Percentiles rank a stretch among this genome's conserved stretches.
Conservation (phyloP, 2,113 vertebrate genomes). For the Prunella himalayana region DNA sequence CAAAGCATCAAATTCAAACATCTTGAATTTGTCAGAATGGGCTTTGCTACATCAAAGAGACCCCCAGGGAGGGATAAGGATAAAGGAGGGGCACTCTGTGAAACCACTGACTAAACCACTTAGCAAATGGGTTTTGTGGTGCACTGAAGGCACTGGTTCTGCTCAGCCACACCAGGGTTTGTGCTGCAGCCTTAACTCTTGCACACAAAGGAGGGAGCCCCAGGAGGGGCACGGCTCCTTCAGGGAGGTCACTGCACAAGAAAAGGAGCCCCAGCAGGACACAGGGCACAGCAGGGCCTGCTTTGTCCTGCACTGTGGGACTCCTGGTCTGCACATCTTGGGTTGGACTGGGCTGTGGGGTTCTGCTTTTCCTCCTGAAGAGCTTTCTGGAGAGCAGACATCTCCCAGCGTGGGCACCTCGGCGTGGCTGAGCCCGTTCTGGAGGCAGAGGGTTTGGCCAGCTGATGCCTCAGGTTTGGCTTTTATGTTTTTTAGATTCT, state of each 20-base stretch:
- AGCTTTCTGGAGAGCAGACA: background rate
- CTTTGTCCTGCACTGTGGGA: conserved; percentile 2
- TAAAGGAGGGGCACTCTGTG: background rate
- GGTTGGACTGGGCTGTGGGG: background rate
- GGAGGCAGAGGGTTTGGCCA: background rate
- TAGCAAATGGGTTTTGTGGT: background rate
- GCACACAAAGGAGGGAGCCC: background rate
- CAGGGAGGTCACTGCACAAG: background rate
- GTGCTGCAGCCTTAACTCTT: background rate
- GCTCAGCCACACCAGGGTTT: background rate
- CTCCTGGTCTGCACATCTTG: background rate
- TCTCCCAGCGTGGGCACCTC: background rate
- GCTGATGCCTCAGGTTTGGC: background rate
- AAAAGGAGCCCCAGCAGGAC: background rate
- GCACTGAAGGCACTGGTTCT: background rate
- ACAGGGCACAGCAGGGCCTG: background rate
- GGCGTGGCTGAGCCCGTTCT: background rate
- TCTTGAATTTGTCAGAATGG: background rate
- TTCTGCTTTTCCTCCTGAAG: background rate
- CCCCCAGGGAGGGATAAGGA: background rate
- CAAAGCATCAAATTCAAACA: background rate
- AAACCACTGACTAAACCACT: background rate
- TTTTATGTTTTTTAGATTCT: background rate
- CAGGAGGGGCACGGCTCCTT: background rate
- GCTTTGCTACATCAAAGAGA: background rate